Evolutionary conservation across 2,113 vertebrate species (phyloP), one percentile per base, ranked within the genome.

Genomic region (Arenaria interpres): DNA sequence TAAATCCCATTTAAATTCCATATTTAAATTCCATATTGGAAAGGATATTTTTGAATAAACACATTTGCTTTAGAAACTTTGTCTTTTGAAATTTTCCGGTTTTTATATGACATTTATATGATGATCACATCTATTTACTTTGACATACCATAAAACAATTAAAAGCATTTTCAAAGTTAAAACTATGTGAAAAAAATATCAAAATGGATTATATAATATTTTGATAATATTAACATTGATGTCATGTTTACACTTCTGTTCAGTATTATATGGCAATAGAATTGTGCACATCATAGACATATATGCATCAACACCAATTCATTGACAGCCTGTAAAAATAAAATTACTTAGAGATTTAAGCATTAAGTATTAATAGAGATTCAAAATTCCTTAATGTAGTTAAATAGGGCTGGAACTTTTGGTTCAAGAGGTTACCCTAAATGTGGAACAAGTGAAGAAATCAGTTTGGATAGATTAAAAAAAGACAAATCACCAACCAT

Each of bases 391-490:
- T 5, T 90, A 51, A 37, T 18, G 4, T 14, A 23, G 3, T 66
- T 69, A 56, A 73, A 54, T 28, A 48, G 14, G 14, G 67, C 18
- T 63, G n/a, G 27, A 71, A 45, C 4, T 53, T 77, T 48, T 43
- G 8, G 13, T 79, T 48, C 23, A 59, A 15, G 35, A 78, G 3
- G 20, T 35, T n/a, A 57, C 43, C 0, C 0, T 16, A 66, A 33
- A 13, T 46, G 13, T 41, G 7, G 33, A 79, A 83, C 13, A 16
- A 67, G 6, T 25, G 20, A 8, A 64, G 7, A 94, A 66, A 91
- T 62, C 1, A 19, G 17, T 89, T 43, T 83, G 7, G 28, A 37
- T 16, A 51, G 54, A 91, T 25, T 37, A 59, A 78, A 78, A 62
- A 5, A 69, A 62, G 72, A 63, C 4, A 78, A 30, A 75, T 56